Evolutionary conservation across 2,797 vertebrate genomes (phyloP), one percentile per base, ranked within the genome.

Genomic region (Myotis pilosus): DNA sequence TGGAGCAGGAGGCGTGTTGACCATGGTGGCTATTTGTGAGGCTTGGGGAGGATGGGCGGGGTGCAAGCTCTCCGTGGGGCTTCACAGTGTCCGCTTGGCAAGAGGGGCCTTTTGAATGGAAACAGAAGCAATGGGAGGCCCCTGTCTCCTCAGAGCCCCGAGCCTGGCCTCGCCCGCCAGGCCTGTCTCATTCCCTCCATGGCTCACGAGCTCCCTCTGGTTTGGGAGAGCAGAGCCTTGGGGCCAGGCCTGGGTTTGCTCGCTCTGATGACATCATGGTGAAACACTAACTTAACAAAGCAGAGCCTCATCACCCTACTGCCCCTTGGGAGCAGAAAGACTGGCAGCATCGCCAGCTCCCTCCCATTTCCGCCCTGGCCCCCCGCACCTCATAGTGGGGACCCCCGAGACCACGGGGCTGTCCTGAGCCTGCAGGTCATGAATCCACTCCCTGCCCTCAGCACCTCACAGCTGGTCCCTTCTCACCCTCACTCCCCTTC

Each of bases 1-100:
- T 89, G 92, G 92, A 90, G 8, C 82, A 10, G 9, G 84, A 91
- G 89, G 44, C 75, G 91, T 76, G 13, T 92, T 93, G 88, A 74
- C 95, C 19, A 2, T 49, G 71, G 82, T 74, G 75, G 28, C 71
- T 80, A 36, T 74, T 64, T 74, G 71, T 3, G 78, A 75, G 69
- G 57, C 47, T 86, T 36, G 60, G 91, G 78, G 66, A 53, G 28
- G 60, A 55, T 3, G 2, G 88, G 57, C 51, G 3, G 44, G 82
- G 28, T 8, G 7, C 22, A 81, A 84, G 55, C 88, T 69, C 69
- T 88, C 11, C 0, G 28, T 6, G 5, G 72, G 22, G 12, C 17
- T 66, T 82, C 28, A 3, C 53, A 2, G 85, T 19, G n/a, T 79
- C 51, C 33, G 4, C 51, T 92, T 44, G 28, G 68, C 64, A 16